Base-by-base conservation (phyloP, 2,888 invertebrate species). In the Ormia ochracea region DNA sequence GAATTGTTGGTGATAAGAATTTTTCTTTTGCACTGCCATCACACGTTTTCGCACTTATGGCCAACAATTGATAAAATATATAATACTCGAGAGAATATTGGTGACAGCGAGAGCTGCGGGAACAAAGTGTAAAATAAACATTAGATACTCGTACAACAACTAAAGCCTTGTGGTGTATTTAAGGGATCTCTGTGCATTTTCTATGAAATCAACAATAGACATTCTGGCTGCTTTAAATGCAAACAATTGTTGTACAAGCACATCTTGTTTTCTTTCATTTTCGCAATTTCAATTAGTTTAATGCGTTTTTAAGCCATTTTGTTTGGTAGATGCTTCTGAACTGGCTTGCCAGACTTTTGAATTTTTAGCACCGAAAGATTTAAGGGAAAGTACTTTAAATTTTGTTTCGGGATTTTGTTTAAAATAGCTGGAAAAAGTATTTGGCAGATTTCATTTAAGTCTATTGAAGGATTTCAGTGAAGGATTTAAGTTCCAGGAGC, bases 241-340 rank as follows among this genome's bases (percentile, higher is more conserved):
- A 56, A 78, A 54, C 73, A 63, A 78, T 63, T 78, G 68, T 43
- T 38, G 17, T 66, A 41, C 21, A 17, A 41, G 50, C 66, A 6
- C 9, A 33, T 61, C 23, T 36, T 48, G 31, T 31, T 31, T 58
- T 74, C 80, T 59, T 70, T 56, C 38, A 41, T 74, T 61, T 72
- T 88, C 87, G 88, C 63, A 77, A 83, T 85, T 88, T 88, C 88
- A 88, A 88, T 88, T 88, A 88, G 84, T 85, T 85, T 86, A 88
- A 88, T 86, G 88, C 83, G 82, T 84, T 83, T 85, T 86, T 84
- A 83, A 85, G 83, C 87, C 87, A 88, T 87, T n/a, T 87, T 87
- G 82, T 75, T 83, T 85, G 85, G 87, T 87, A 87, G 87, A 76
- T 65, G 74, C 68, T 69, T 58, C 38, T 77, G 77, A 38, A 10